Evolutionary conservation across 2,888 invertebrate genomes (phyloP), one percentile per base, ranked within the genome.

Genomic region (Himalopsyche tibetana): DNA sequence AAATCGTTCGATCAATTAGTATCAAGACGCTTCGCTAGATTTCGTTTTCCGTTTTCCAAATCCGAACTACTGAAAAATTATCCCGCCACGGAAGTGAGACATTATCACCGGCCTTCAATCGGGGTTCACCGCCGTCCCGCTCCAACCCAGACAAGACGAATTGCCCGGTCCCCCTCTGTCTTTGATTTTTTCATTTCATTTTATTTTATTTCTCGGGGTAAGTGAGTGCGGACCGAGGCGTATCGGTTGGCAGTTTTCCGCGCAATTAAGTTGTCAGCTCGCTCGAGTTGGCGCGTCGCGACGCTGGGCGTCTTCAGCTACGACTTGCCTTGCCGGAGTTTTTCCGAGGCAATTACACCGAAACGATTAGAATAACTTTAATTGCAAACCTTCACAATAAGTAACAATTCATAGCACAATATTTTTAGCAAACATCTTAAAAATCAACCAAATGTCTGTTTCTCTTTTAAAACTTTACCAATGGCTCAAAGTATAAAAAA

Each of bases 171-270:
- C 19, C 79, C 56, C 45, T 55, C 80, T 28, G 74, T 36, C 74
- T 74, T 28, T 74, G 74, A 74, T 74, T 87, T 85, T 86, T 84
- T 86, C 56, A 63, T 84, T 85, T 19, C 28, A 83, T 85, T 85
- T 83, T 51, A 82, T 87, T 85, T 84, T 84, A 84, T 87, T 87
- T 55, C 56, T 83, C 74, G 83, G 81, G 63, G 83, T 81, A 85
- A 87, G 85, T 85, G 87, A 85, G 87, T 83, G 80, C 84, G 56
- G 86, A 63, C 85, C 85, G 82, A 85, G 51, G 82, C 85, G 86
- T 88, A 88, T 88, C 88, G 87, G 87, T 88, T 87, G 88, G 86
- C 88, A 88, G 87, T 88, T 88, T 88, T 88, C 88, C 86, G 86
- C 84, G 85, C 88, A 88, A 88, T 88, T 88, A 88, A 88, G 85